A percentile compares a stretch with the other conserved stretches of the same genome.
Evolutionary conservation across 2,113 vertebrate species (phyloP).

Genomic region (Corynorhinus townsendii): DNA sequence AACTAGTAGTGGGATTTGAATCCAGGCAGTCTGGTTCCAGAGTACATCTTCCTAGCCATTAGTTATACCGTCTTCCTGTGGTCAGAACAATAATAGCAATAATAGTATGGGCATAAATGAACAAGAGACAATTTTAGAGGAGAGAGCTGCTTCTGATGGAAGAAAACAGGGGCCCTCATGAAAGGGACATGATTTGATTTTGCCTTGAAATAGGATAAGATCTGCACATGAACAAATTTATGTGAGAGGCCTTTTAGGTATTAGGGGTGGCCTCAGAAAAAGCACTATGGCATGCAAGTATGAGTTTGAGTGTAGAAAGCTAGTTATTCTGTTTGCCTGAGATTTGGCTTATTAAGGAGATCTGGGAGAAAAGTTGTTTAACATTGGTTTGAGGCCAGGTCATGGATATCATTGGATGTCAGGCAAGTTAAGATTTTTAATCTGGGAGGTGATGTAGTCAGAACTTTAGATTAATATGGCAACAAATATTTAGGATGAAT

Average conservation of each 20-base stretch:
- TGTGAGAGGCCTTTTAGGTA: background rate
- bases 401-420: background rate
- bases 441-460: background rate
- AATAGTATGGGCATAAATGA: background rate
- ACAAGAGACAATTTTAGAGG: background rate
- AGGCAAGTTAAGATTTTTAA: conserved; percentile 27
- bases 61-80: background rate
- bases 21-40: background rate
- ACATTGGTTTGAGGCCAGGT: background rate
- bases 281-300: background rate
- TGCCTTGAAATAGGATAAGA: background rate
- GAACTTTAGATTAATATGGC: background rate
- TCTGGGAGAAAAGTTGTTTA: background rate
- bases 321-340: background rate
- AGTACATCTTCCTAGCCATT: background rate
- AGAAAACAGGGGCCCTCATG: background rate
- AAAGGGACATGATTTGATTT: background rate
- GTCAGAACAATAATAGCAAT: background rate
- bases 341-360: background rate
- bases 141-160: background rate
- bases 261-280: conserved; percentile 21
- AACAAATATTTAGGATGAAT: background rate
- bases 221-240: background rate
- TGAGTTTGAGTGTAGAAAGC: background rate
- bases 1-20: background rate